Conservation (phyloP, 2,888 invertebrate genomes). For the Girardia tigrina region DNA sequence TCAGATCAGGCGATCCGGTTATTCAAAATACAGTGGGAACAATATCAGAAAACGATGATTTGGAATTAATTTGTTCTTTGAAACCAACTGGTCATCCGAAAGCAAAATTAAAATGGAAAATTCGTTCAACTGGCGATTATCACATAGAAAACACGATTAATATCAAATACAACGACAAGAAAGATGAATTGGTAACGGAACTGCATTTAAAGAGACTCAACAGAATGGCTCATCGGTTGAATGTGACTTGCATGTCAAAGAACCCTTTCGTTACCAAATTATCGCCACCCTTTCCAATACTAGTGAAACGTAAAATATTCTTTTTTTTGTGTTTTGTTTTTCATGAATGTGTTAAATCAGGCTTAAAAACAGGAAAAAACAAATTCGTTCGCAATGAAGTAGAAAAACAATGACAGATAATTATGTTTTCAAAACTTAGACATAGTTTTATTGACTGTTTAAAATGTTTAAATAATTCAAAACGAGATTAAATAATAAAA, state of each 20-base stretch:
- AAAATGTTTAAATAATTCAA: too few relatives aligned
- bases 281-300: background rate
- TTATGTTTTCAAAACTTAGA: too few relatives aligned
- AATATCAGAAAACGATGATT: background rate
- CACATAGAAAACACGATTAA: background rate
- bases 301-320: background rate
- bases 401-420: too few relatives aligned
- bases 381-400: too few relatives aligned
- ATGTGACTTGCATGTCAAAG: background rate
- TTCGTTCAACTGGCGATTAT: background rate
- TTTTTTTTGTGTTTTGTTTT: background rate
- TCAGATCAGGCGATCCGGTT: background rate
- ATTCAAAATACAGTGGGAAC: background rate
- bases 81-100: background rate
- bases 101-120: background rate
- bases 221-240: background rate
- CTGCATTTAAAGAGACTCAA: background rate
- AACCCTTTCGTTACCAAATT: background rate
- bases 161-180: background rate
- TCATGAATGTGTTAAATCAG: too few relatives aligned
- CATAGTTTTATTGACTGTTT: too few relatives aligned
- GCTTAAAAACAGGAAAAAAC: too few relatives aligned
- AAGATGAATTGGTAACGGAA: background rate
- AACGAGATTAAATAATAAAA: too few relatives aligned
- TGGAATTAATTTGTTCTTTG: background rate